These are phyloP conservation scores for Melanocharis versteri DNA, from an alignment of 2,113 vertebrate species.

Conservation along the genomic window DNA sequence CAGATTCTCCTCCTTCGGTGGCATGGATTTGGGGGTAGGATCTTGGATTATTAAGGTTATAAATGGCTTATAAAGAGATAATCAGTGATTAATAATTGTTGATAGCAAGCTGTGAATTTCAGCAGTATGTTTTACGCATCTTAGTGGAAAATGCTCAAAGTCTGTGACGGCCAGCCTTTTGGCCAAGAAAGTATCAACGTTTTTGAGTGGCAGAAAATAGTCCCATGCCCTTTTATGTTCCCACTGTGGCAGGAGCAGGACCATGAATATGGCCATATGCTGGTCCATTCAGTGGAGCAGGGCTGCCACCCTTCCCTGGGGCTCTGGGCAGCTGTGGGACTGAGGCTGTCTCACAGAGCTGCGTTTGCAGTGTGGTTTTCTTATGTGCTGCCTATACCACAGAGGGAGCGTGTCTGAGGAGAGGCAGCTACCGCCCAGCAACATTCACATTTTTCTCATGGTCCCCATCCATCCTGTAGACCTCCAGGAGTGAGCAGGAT, in stretches of 20 bases:
- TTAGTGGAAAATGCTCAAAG: neutral
- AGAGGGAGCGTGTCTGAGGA: neutral
- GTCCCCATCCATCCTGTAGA: neutral
- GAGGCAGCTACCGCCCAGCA: neutral
- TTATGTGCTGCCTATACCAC: neutral
- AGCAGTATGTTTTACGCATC: neutral
- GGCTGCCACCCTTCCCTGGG: neutral
- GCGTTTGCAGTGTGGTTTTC: neutral
- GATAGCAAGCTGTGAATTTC: neutral
- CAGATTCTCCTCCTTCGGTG: neutral
- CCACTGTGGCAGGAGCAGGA: neutral
- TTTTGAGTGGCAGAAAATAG: neutral
- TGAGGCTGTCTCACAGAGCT: neutral
- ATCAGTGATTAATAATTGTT: neutral
- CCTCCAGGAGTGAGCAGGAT: neutral
- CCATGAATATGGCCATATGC: accelerated
- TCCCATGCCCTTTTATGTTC: accelerated
- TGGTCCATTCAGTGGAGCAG: neutral
- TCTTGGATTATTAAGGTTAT: neutral
- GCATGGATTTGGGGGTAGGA: neutral
- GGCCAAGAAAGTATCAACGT: neutral
- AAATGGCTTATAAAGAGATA: neutral
- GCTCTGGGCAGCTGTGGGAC: neutral
- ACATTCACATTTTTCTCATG: neutral
- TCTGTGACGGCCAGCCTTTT: neutral